Evolutionary conservation across 92 coral and sea anemone genomes (phyloP).

Genomic region (Porites lobata): DNA sequence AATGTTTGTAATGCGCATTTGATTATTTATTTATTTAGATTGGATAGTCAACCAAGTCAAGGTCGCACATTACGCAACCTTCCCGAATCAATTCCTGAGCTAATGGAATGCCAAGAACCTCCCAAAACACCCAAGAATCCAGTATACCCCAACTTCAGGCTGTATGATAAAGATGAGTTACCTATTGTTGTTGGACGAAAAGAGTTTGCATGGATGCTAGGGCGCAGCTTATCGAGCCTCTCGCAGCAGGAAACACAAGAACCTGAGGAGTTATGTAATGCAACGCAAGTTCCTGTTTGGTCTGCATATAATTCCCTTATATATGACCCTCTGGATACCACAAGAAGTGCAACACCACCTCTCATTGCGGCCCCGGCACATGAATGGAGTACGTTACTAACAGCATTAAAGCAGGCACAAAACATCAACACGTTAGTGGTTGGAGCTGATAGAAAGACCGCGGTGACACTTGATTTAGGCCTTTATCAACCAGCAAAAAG

Average conservation of each 20-base stretch:
- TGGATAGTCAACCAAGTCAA: neutral
- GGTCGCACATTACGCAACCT: constrained; percentile 65
- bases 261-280: constrained; percentile 1
- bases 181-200: constrained; percentile 13
- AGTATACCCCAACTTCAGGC: constrained; percentile 24
- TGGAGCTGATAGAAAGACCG: constrained; percentile 68
- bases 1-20: too few relatives aligned
- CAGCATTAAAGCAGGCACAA: constrained; percentile 4
- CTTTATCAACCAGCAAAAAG: constrained; percentile 65
- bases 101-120: constrained; percentile 66
- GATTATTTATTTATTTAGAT: too few relatives aligned
- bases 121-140: constrained; percentile 46
- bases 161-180: constrained; percentile 1
- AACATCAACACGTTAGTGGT: constrained; percentile 47
- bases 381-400: neutral
- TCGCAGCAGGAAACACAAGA: constrained; percentile 2
- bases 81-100: constrained; percentile 61
- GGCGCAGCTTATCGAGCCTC: constrained; percentile 27
- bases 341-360: constrained; percentile 30
- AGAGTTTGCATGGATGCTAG: constrained; percentile 49
- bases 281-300: constrained; percentile 33
- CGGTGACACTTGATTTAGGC: constrained; percentile 60
- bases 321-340: neutral
- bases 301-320: constrained; percentile 10
- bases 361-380: constrained; percentile 51